phyloP scores from a whole-genome alignment of 2,113 vertebrate genomes.

The Pseudorectes ferrugineus region DNA sequence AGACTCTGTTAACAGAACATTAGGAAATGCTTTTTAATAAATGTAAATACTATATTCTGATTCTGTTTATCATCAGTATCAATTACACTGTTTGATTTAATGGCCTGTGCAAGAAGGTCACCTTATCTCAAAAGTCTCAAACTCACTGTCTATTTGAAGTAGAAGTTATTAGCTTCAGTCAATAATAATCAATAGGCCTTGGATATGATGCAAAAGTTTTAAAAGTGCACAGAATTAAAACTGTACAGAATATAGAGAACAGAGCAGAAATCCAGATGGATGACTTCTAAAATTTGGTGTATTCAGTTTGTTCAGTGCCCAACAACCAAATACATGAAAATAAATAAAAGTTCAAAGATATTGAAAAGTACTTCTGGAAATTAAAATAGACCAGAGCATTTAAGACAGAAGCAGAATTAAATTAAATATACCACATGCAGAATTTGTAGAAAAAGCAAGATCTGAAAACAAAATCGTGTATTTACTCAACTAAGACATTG shows the following conservation, averaged over 20 bases:
- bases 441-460: neutral
- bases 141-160: neutral
- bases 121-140: neutral
- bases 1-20: neutral
- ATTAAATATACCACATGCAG: neutral
- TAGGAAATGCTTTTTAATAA: neutral
- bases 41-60: neutral
- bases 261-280: neutral
- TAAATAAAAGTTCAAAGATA: neutral
- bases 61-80: neutral
- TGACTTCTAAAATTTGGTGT: neutral
- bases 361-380: neutral
- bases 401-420: neutral
- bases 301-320: neutral
- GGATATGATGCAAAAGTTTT: neutral
- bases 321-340: neutral
- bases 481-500: neutral
- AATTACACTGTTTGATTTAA: neutral
- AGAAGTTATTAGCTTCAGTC: neutral
- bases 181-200: neutral
- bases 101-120: neutral
- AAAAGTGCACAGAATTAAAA: neutral
- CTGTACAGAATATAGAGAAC: neutral
- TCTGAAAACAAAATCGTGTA: neutral
- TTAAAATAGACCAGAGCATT: neutral